A percentile compares a stretch with the other conserved stretches of the same genome.
These are phyloP conservation scores for Eledona agricola DNA, from an alignment of 2,888 invertebrate genomes.

Conservation along the genomic window DNA sequence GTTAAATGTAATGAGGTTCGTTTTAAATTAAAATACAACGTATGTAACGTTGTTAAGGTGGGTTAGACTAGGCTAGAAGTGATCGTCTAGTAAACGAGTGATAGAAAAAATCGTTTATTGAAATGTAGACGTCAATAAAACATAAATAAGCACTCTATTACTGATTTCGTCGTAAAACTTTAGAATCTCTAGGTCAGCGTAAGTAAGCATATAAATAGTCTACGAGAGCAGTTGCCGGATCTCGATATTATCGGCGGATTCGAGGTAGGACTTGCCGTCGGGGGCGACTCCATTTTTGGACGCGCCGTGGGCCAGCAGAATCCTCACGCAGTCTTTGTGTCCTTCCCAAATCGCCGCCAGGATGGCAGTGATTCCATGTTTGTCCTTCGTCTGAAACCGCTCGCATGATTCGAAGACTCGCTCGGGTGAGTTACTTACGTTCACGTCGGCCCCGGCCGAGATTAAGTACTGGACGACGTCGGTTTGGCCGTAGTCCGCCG, in stretches of 20 bases:
- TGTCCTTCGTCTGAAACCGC: conserved; percentile 81
- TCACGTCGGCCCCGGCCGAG: conserved; percentile 89
- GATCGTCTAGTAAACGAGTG: no score
- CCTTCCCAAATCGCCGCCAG: conserved; percentile 98
- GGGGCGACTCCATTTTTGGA: conserved; percentile 84
- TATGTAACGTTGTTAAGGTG: no score
- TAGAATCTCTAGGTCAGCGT: conserved; percentile 34
- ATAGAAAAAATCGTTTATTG: conserved; percentile 30
- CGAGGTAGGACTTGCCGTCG: conserved; percentile 85
- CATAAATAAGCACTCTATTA: conserved; percentile 37
- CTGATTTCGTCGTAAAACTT: conserved; percentile 17
- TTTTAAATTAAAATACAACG: no score
- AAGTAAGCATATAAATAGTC: conserved; percentile 15
- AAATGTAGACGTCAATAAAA: conserved; percentile 28
- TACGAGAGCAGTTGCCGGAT: conserved; percentile 77
- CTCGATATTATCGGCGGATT: conserved; percentile 91
- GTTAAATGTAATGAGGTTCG: no score
- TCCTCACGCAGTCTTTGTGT: conserved; percentile 89
- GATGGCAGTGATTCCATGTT: conserved; percentile 93
- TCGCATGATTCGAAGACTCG: conserved; percentile 6
- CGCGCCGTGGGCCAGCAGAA: conserved; percentile 87
- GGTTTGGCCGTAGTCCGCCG: conserved; percentile 95
- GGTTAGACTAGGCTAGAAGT: no score
- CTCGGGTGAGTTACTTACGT: conserved; percentile 71
- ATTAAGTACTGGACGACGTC: conserved; percentile 89